These are phyloP conservation scores for Physocephala rufipes DNA, from an alignment of 2,888 invertebrate genomes.

Conservation along the genomic window DNA sequence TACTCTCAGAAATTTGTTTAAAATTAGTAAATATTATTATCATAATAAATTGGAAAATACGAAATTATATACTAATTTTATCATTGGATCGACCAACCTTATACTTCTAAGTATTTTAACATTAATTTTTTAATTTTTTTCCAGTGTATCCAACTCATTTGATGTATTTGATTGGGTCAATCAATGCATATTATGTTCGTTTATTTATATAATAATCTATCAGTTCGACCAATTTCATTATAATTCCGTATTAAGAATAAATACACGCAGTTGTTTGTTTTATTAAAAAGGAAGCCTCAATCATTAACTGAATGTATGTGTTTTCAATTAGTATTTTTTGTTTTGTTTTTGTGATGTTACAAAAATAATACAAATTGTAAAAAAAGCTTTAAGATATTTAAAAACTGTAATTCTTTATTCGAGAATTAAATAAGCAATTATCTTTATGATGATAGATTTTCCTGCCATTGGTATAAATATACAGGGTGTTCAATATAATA, in stretches of 20 bases:
- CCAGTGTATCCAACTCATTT: not conserved
- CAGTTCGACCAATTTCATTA: not conserved
- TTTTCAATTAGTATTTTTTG: no score
- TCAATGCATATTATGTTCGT: not conserved
- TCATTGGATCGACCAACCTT: not conserved
- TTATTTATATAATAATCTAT: slow-evolving; percentile 3
- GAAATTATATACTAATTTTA: not conserved
- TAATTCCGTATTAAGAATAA: not conserved
- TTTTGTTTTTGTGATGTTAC: no score
- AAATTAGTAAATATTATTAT: no score
- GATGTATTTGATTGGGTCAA: not conserved
- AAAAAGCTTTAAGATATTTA: no score
- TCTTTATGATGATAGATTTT: no score
- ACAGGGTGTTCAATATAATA: no score
- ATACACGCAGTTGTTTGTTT: not conserved
- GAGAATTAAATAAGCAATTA: no score
- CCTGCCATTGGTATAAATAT: no score
- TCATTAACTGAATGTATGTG: not conserved
- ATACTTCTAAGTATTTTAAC: not conserved
- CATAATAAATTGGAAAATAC: not conserved
- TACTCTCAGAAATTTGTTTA: no score
- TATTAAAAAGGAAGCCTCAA: slow-evolving; percentile 5
- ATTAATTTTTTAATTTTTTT: not conserved
- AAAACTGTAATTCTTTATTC: no score
- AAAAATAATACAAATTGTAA: no score